phyloP scores from a whole-genome alignment of 2,888 invertebrate genomes.

The Leptothorax acervorum region DNA sequence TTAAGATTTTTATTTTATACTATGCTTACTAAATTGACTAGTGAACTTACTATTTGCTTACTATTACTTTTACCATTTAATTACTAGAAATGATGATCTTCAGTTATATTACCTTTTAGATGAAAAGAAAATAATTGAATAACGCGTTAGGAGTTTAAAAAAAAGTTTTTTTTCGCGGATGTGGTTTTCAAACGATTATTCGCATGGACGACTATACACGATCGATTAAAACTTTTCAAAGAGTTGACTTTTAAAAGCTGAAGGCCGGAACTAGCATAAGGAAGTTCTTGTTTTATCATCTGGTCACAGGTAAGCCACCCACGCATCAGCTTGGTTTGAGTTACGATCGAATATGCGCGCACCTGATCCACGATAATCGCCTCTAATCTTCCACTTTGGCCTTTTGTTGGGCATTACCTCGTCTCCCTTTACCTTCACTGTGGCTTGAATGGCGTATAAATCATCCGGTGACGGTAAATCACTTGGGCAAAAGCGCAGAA shows the following conservation, averaged over 20 bases:
- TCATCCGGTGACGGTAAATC: slow-evolving; percentile 81
- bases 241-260: neutral
- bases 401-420: slow-evolving; percentile 80
- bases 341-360: slow-evolving; percentile 82
- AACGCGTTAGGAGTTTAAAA: neutral
- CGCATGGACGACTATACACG: neutral
- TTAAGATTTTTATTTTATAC: neutral
- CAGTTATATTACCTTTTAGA: neutral
- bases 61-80: neutral
- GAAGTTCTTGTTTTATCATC: slow-evolving; percentile 79
- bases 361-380: slow-evolving; percentile 84
- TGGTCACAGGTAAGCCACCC: slow-evolving; percentile 80
- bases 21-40: neutral
- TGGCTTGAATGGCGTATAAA: slow-evolving; percentile 79
- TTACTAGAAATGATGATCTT: neutral
- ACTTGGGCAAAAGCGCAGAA: slow-evolving; percentile 78
- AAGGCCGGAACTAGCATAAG: slow-evolving; percentile 40
- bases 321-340: slow-evolving; percentile 82
- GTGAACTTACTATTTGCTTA: neutral
- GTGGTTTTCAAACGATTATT: neutral
- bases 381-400: slow-evolving; percentile 85
- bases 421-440: slow-evolving; percentile 62
- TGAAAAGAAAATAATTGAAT: neutral
- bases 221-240: slow-evolving; percentile 10
- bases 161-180: neutral